Base-by-base conservation (phyloP, 1,140 invertebrate species). In the Apis laboriosa region DNA sequence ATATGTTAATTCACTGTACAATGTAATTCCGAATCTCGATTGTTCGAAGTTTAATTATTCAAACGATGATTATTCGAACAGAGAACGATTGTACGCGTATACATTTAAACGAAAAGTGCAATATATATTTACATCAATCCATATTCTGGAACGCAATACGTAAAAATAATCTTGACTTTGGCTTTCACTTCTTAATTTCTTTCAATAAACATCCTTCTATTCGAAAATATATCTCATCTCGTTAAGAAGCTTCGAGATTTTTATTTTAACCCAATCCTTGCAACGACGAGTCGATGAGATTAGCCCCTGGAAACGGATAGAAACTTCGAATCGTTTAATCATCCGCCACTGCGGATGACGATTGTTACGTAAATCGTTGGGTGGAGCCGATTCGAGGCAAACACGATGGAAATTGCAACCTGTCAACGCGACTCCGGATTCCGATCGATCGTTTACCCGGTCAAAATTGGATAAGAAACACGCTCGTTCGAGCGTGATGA, bases 281-380 rank as follows among this genome's bases (percentile, higher is more conserved):
- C 21, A 49, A 28, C 9, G 5, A n/a, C 24, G 24, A 19, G 8
- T 64, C 2, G 75, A 77, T 66, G 55, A 53, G 75, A 77, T 77
- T 66, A 28, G 1, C 34, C 2, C 34, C 3, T 2, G 28, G 28
- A 11, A 11, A 53, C 19, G 15, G 24, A 77, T 28, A 1, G 75
- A 64, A 66, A 55, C 75, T 67, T 53, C 1, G 43, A 9, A 77
- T 34, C 61, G 74, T 64, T 73, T 34, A 61, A 60, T 74, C 34
- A 56, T n/a, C 12, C 34, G 34, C 60, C 21, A 34, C 49, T 53
- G 60, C 17, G 75, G 28, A 76, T 34, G 34, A 76, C 74, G 49
- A 3, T 77, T 66, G 49, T 76, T 76, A 76, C 74, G 49, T 76
- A 76, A 75, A 75, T 61, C 72, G 72, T 9, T 55, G 51, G 24